phyloP scores from a whole-genome alignment of 2,797 vertebrate genomes.

The Silurus lanzhouensis region DNA sequence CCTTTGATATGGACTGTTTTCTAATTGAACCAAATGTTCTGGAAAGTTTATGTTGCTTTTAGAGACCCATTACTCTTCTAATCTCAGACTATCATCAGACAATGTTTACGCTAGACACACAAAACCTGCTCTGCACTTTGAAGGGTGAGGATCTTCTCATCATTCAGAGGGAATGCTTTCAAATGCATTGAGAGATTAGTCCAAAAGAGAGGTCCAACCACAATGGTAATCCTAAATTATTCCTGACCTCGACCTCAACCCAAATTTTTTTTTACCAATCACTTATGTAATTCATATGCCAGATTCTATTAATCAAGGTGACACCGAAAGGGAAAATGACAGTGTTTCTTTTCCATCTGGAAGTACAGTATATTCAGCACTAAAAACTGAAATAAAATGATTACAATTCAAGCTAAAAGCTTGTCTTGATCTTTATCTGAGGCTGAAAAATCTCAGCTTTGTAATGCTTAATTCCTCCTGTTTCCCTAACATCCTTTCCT shows the following conservation, averaged over 20 bases:
- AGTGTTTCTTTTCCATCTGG: background rate
- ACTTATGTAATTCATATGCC: conserved; percentile 16
- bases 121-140: conserved; percentile 61
- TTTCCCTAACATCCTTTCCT: background rate
- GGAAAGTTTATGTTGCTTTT: conserved; percentile 69
- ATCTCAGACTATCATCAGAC: conserved; percentile 62
- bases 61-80: conserved; percentile 65
- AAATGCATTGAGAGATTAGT: conserved; percentile 51
- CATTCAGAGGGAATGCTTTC: conserved; percentile 53
- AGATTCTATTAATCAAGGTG: conserved; percentile 23
- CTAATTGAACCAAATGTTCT: conserved; percentile 52
- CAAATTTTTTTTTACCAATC: conserved; percentile 43
- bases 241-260: conserved; percentile 45
- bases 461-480: background rate
- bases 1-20: conserved; percentile 54
- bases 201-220: conserved; percentile 37
- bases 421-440: conserved; percentile 24
- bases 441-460: conserved; percentile 14
- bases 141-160: conserved; percentile 59
- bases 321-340: conserved; percentile 7
- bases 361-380: conserved; percentile 5
- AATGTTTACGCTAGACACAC: conserved; percentile 69
- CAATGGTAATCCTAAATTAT: conserved; percentile 47
- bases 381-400: background rate
- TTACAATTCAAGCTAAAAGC: conserved; percentile 28